Base-by-base conservation (phyloP, 2,113 vertebrate species). In the Chrysochloris asiatica region DNA sequence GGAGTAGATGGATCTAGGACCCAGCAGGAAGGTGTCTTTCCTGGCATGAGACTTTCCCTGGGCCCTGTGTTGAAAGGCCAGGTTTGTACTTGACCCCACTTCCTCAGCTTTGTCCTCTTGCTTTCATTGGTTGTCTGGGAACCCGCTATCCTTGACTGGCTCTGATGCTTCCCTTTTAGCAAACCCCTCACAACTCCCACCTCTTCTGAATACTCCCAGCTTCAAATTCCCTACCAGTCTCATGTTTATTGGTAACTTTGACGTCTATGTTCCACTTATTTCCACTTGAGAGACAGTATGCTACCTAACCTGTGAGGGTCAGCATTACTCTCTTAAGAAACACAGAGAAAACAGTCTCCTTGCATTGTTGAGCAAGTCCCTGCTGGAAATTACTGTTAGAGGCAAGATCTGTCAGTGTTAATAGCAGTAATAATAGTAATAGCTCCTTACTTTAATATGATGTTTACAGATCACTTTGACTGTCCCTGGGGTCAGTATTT, bases 401-500 rank as follows among this genome's bases (percentile, higher is more conserved):
- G 83, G 33, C 80, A 48, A 80, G 59, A 52, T 67, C 59, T 11
- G 0, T 72, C 26, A 26, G 85, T 30, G 22, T 69, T 59, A 72
- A 21, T 48, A 63, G 72, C 19, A 38, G 16, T 80, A 38, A 24
- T 52, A 73, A 77, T 48, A 38, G 21, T 52, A 73, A 81, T 48
- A 83, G 22, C 47, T 52, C 43, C 41, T 78, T 71, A 17, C 8
- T 79, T 89, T 91, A 75, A 48, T 48, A 21, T 36, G 33, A 45
- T 45, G 8, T 48, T 52, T 86, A 45, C 81, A 52, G 86, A 33
- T 43, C 56, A 65, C 83, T 79, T 76, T 61, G n/a, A n/a, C n/a
- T n/a, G 67, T 19, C 89, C 80, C 33, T 65, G 52, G 54, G 78
- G 93, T 83, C 45, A 11, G 22, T 59, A 52, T 83, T 85, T 81